Evolutionary conservation across 2,113 vertebrate genomes (phyloP).

Genomic region (Gobiocypris rarus): DNA sequence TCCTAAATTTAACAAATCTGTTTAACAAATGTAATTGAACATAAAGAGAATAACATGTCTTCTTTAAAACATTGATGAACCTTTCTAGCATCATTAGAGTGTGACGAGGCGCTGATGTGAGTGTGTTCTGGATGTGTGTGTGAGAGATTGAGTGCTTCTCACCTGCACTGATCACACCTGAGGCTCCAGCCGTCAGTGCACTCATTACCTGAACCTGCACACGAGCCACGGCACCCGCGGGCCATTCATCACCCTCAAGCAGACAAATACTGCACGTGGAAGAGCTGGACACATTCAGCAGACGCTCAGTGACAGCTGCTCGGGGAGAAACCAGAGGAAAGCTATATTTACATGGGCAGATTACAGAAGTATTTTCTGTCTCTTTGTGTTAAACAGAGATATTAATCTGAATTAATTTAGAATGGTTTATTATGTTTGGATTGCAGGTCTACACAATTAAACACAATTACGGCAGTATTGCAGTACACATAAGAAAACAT

Average conservation of each 20-base stretch:
- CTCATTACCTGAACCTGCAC: constrained; percentile 87
- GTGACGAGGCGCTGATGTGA: too few relatives aligned
- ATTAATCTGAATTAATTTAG: background rate
- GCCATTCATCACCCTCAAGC: constrained; percentile 75
- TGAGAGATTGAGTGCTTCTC: constrained; percentile 63
- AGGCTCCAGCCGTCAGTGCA: constrained; percentile 69
- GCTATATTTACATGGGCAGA: background rate
- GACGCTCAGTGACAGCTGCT: constrained; percentile 60
- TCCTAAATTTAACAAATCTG: background rate
- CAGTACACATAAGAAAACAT: background rate
- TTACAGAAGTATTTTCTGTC: background rate
- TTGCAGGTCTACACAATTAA: too few relatives aligned
- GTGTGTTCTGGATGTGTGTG: too few relatives aligned
- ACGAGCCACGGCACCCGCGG: constrained; percentile 69
- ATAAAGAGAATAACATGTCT: too few relatives aligned
- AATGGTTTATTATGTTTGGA: too few relatives aligned
- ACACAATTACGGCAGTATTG: background rate
- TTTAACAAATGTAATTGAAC: background rate
- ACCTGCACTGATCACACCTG: constrained; percentile 76
- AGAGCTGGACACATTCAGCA: constrained; percentile 66
- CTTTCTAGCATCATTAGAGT: background rate
- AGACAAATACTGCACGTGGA: constrained; percentile 73
- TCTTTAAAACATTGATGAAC: too few relatives aligned
- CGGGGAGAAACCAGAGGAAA: constrained; percentile 39
- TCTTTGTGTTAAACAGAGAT: background rate